Percentiles rank a stretch among this genome's conserved stretches.
Evolutionary conservation across 2,888 invertebrate genomes (phyloP).

Genomic region (Schizotus pectinicornis): DNA sequence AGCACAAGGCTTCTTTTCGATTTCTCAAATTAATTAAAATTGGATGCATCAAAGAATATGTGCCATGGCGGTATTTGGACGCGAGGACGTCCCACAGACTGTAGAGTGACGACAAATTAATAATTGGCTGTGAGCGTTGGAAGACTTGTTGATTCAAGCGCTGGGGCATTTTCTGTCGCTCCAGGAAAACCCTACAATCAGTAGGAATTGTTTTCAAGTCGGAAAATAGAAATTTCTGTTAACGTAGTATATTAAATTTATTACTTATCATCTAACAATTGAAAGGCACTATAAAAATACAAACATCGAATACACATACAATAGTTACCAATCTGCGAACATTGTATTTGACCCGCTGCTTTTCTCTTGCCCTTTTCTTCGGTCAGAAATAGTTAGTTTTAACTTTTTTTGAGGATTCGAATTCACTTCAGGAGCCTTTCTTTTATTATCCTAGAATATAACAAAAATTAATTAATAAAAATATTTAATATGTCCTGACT

Average conservation of each 20-base stretch:
- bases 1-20: not conserved
- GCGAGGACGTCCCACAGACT: not conserved
- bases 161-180: not conserved
- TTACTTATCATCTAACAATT: too few relatives aligned
- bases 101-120: conserved; percentile 10
- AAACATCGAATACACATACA: not conserved
- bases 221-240: not conserved
- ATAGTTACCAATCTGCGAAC: conserved; percentile 29
- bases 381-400: conserved; percentile 50
- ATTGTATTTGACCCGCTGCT: conserved; percentile 33
- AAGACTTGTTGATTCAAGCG: conserved; percentile 17
- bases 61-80: too few relatives aligned
- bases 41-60: not conserved
- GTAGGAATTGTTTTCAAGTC: too few relatives aligned
- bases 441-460: conserved; percentile 46
- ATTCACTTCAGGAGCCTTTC: conserved; percentile 49
- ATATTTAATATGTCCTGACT: too few relatives aligned
- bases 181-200: too few relatives aligned
- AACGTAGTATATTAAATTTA: too few relatives aligned
- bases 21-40: conserved; percentile 17
- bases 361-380: conserved; percentile 35
- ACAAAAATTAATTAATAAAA: not conserved
- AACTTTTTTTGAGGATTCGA: conserved; percentile 53
- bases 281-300: not conserved
- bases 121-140: not conserved